These are phyloP conservation scores for Hybognathus amarus DNA, from an alignment of 2,797 vertebrate genomes.

Conservation along the genomic window DNA sequence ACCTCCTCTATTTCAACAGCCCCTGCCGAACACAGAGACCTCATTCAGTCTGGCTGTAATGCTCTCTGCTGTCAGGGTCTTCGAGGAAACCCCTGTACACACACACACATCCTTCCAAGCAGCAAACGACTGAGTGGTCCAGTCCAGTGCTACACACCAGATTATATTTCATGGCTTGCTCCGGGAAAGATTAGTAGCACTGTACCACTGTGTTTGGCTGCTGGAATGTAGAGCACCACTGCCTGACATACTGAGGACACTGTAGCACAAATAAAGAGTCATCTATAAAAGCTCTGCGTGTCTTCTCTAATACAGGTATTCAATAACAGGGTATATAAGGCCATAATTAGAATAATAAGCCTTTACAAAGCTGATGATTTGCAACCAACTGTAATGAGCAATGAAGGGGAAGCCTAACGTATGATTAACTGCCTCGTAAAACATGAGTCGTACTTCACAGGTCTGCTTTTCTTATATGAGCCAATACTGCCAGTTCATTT, in stretches of 20 bases:
- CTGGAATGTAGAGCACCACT: conserved; percentile 28
- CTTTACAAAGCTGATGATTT: conserved; percentile 47
- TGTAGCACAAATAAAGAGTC: conserved; percentile 39
- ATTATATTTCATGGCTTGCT: conserved; percentile 54
- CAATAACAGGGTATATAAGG: conserved; percentile 35
- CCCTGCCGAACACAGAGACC: conserved; percentile 39
- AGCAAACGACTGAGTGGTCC: conserved; percentile 18
- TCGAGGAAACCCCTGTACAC: conserved; percentile 42
- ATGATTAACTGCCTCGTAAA: conserved; percentile 49
- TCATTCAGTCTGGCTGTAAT: conserved; percentile 37
- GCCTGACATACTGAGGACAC: conserved; percentile 37
- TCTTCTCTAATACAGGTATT: conserved; percentile 44
- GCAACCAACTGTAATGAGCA: conserved; percentile 48
- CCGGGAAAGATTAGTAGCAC: conserved; percentile 50
- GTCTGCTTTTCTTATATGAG: conserved; percentile 24
- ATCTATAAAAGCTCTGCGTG: conserved; percentile 39
- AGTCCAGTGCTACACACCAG: conserved; percentile 39
- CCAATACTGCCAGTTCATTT: conserved; percentile 9
- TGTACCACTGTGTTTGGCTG: conserved; percentile 50
- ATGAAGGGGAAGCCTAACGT: conserved; percentile 43
- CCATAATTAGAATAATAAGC: conserved; percentile 44
- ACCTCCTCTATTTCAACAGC: conserved; percentile 30
- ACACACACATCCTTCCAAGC: conserved; percentile 3
- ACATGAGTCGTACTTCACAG: conserved; percentile 17
- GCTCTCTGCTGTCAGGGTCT: conserved; percentile 35